Evolutionary conservation across 2,797 vertebrate species (phyloP), one percentile per base, ranked within the genome.

Genomic region (Alauda arvensis): DNA sequence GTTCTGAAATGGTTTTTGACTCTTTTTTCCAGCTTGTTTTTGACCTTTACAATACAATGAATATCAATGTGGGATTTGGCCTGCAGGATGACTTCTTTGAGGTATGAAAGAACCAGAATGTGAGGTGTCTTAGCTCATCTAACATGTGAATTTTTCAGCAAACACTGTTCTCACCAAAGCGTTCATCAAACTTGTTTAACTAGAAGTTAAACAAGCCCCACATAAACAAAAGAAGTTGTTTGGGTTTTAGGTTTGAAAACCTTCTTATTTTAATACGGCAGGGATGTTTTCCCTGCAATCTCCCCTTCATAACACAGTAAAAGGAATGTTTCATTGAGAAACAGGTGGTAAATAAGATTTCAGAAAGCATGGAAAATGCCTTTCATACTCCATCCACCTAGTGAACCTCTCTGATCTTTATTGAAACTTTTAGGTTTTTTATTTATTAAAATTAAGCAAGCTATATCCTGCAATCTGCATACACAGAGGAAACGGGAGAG

Each of bases 1-100:
- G 33, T 42, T 55, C 8, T 83, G 48, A 87, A 85, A 68, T 48
- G 5, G 3, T 82, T 80, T 69, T 67, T 76, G 0, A 29, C 8
- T 43, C 79, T 70, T 88, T 85, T 88, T 49, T 18, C 25, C 14
- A 48, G 24, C 37, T 89, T 74, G 31, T 12, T 87, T 91, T 92
- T 89, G 65, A 71, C 68, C 61, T 89, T 84, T 84, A 72, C 62
- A 81, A 84, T 53, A 48, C 60, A 60, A 43, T 74, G 49, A 85
- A 76, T 83, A 89, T 72, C 37, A 81, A 4, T 43, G 46, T 1
- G 0, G 19, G 12, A 12, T 74, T 65, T 74, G 57, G 46, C 39
- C 62, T 84, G 28, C 46, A 76, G 45, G 34, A 42, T 68, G 24
- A 85, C 14, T 70, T 61, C 12, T 66, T 4, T 60, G 53, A 87